Conservation (phyloP, 2,888 invertebrate species). For the Parascotia fuliginaria region DNA sequence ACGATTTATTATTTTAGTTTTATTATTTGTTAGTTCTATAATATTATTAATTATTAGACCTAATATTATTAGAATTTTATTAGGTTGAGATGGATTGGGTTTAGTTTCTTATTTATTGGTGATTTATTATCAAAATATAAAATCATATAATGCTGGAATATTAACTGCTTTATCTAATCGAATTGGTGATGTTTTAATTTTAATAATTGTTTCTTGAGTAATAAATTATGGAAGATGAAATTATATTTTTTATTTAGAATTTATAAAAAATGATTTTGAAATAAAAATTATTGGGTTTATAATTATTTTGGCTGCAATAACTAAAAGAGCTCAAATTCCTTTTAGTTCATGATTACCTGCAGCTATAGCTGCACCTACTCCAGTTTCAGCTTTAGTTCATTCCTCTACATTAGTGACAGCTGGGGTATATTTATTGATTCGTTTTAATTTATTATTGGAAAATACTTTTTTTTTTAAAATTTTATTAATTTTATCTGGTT, state of each 20-base stretch:
- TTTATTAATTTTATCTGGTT: slow-evolving; percentile 83
- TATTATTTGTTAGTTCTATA: slow-evolving; percentile 89
- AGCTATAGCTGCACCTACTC: slow-evolving; percentile 92
- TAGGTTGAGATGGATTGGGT: slow-evolving; percentile 91
- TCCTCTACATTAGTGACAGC: slow-evolving; percentile 93
- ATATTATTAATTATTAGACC: slow-evolving; percentile 89
- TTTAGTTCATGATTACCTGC: slow-evolving; percentile 92
- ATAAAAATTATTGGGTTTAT: slow-evolving; percentile 75
- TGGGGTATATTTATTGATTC: slow-evolving; percentile 90
- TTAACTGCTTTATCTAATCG: slow-evolving; percentile 91
- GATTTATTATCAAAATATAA: slow-evolving; percentile 89
- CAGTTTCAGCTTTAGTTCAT: slow-evolving; percentile 90
- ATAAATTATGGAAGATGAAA: slow-evolving; percentile 84
- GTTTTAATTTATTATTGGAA: slow-evolving; percentile 85
- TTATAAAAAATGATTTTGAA: slow-evolving; percentile 72
- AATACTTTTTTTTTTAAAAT: slow-evolving; percentile 70
- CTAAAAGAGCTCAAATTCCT: slow-evolving; percentile 93
- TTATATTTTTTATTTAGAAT: slow-evolving; percentile 83
- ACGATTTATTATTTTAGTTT: slow-evolving; percentile 88
- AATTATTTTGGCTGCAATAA: slow-evolving; percentile 86
- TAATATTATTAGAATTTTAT: slow-evolving; percentile 89
- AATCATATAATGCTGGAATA: slow-evolving; percentile 89
- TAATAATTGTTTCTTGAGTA: slow-evolving; percentile 86
- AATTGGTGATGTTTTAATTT: slow-evolving; percentile 89
- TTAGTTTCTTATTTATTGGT: slow-evolving; percentile 90